phyloP scores from a whole-genome alignment of 2,113 vertebrate species.

The Menidia beryllina region DNA sequence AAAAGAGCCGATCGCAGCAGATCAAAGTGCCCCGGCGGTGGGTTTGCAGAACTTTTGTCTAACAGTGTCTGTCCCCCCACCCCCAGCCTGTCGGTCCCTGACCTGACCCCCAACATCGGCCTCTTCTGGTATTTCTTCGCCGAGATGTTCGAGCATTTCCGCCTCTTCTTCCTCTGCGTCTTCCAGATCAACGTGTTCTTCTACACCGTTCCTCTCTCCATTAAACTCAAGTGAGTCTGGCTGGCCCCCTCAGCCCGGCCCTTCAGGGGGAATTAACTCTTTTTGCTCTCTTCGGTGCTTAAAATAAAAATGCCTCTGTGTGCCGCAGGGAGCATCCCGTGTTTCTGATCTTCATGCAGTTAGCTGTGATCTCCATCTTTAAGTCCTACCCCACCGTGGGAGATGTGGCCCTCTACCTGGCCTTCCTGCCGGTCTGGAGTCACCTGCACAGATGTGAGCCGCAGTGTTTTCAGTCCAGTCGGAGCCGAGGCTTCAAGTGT shows the following conservation, averaged over 20 bases:
- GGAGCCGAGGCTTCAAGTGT: too few species aligned
- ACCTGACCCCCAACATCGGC: constrained; percentile 97
- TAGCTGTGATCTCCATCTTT: constrained; percentile 96
- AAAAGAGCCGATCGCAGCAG: too few species aligned
- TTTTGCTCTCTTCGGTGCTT: too few species aligned
- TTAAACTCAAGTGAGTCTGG: constrained; percentile 93
- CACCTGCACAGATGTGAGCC: constrained; percentile 96
- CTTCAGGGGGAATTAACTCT: too few species aligned
- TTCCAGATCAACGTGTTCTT: constrained; percentile 99
- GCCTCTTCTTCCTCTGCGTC: constrained; percentile 97
- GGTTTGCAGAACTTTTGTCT: accelerated
- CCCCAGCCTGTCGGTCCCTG: constrained; percentile 94
- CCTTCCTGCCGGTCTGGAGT: constrained; percentile 94
- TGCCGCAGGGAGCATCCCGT: constrained; percentile 91
- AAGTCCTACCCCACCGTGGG: constrained; percentile 98
- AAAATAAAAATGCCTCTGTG: neutral
- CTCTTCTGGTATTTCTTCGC: constrained; percentile 99
- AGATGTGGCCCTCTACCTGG: constrained; percentile 94
- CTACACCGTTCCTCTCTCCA: constrained; percentile 94
- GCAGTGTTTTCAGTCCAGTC: neutral
- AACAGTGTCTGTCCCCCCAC: neutral
- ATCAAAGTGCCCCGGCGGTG: too few species aligned
- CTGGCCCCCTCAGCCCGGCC: too few species aligned
- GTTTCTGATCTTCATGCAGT: constrained; percentile 98
- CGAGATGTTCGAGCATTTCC: constrained; percentile 99